A percentile compares a stretch with the other conserved stretches of the same genome.
phyloP scores from a whole-genome alignment of 2,888 invertebrate species.

The Drosophila meridionalis region DNA sequence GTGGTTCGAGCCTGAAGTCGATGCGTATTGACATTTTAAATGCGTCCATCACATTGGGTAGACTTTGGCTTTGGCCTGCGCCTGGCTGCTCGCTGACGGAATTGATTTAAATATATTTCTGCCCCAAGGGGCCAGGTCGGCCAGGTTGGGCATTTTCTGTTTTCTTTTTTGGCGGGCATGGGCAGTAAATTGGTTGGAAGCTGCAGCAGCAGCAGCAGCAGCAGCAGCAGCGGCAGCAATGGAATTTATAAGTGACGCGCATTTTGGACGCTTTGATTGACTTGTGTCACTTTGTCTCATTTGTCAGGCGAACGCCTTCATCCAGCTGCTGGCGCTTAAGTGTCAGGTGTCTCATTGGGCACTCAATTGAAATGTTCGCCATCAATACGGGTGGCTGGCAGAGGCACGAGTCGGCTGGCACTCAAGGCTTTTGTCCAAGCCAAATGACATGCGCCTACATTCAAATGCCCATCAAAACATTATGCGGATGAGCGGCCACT shows the following conservation, averaged over 20 bases:
- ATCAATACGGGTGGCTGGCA: conserved; percentile 35
- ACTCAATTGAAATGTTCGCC: conserved; percentile 59
- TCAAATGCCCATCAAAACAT: conserved; percentile 80
- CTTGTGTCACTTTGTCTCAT: conserved; percentile 84
- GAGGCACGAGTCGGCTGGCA: conserved; percentile 10
- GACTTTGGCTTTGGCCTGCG: conserved; percentile 40
- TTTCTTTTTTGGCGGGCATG: conserved; percentile 19
- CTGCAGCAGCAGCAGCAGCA: background rate
- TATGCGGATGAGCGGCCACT: conserved; percentile 58
- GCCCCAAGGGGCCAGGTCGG: conserved; percentile 57
- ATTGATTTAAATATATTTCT: conserved; percentile 82
- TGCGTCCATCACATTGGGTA: conserved; percentile 82
- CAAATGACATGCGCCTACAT: conserved; percentile 69
- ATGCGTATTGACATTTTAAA: conserved; percentile 83
- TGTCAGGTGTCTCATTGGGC: conserved; percentile 75
- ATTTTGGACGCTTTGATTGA: conserved; percentile 80
- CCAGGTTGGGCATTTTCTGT: background rate
- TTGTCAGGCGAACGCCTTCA: conserved; percentile 81
- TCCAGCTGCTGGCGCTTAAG: conserved; percentile 61
- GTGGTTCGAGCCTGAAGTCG: conserved; percentile 58
- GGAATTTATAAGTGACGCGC: conserved; percentile 71
- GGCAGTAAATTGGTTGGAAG: conserved; percentile 62
- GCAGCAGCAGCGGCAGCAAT: conserved; percentile 27
- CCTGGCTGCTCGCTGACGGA: conserved; percentile 56
- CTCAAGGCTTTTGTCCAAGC: conserved; percentile 64